Evolutionary conservation across 1,140 invertebrate species (phyloP).

Genomic region (Cotesia glomerata): DNA sequence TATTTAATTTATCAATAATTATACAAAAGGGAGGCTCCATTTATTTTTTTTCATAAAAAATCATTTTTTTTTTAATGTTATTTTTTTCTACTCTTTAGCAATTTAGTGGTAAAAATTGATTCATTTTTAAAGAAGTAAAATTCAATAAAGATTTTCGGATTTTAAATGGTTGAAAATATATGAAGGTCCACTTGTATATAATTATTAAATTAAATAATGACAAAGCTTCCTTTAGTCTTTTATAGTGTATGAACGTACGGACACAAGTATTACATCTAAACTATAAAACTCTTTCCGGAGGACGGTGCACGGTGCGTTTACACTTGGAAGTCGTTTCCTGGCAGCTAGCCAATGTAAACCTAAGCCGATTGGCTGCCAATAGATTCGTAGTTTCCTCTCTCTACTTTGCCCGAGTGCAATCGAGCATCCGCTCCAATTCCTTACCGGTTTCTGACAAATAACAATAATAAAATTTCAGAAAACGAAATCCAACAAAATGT

Average conservation of each 20-base stretch:
- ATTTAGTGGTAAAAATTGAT: too few relatives aligned
- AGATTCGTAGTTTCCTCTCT: constrained; percentile 14
- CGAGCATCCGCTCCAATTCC: neutral
- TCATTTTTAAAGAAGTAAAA: too few relatives aligned
- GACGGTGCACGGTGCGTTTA: neutral
- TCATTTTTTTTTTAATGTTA: too few relatives aligned
- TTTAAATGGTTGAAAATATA: too few relatives aligned
- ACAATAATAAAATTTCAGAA: neutral
- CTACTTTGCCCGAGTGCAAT: neutral
- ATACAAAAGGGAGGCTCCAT: too few relatives aligned
- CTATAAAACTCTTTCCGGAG: neutral
- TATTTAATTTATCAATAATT: too few relatives aligned
- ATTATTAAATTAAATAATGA: too few relatives aligned
- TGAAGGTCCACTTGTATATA: too few relatives aligned
- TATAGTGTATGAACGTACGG: neutral
- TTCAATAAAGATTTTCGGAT: too few relatives aligned
- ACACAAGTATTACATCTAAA: neutral
- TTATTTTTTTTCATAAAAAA: too few relatives aligned
- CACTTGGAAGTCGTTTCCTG: constrained; percentile 16
- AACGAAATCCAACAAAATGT: neutral
- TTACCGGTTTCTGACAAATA: neutral
- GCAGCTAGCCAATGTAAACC: constrained; percentile 7
- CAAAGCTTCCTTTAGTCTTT: too few relatives aligned
- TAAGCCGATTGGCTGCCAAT: constrained; percentile 9
- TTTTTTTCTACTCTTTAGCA: too few relatives aligned